Evolutionary conservation across 2,797 vertebrate species (phyloP), one percentile per base, ranked within the genome.

Genomic region (Emydoidea blandingii): DNA sequence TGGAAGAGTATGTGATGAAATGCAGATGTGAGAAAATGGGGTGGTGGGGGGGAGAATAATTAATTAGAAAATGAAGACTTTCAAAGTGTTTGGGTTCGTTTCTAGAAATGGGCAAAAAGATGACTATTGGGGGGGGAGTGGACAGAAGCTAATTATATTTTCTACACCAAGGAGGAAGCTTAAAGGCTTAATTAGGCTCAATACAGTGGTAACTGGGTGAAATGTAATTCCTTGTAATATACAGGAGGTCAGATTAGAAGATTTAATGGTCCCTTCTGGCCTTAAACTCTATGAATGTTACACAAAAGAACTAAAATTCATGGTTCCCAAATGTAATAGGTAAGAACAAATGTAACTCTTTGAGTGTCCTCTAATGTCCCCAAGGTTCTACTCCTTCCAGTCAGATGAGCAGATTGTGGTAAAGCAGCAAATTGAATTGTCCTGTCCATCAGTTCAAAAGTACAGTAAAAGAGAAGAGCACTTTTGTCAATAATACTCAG

Each of bases 61-160:
- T 93, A 91, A 79, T 92, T 44, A 91, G 76, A 93, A 88, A 44
- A 62, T 92, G 85, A 27, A 44, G 81, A 59, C 76, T 86, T 84
- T 78, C 15, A 4, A 49, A 29, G 74, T 47, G 44, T 76, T 95
- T 79, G 47, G 65, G 81, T 92, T 94, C 74, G 1, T 0, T 93
- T 94, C 96, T 59, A 72, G 34, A 49, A 65, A 29, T 34, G 31
- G 94, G 68, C 31, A n/a, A 25, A 37, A 89, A 54, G 91, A 52
- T 80, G 1, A 5, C 86, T 89, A 91, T 81, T 78, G 49, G 44
- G 79, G 68, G 31, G 81, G 81, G 54, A 15, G 25, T 76, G 81
- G 41, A 14, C 72, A 96, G 72, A 79, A 91, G 15, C 53, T 86
- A 3, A 86, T 90, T 83, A 6, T 41, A 79, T 84, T 74, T 87